Percentiles rank a stretch among this genome's conserved stretches.
phyloP scores from a whole-genome alignment of 1,140 invertebrate genomes.

The Solenopsis invicta region DNA sequence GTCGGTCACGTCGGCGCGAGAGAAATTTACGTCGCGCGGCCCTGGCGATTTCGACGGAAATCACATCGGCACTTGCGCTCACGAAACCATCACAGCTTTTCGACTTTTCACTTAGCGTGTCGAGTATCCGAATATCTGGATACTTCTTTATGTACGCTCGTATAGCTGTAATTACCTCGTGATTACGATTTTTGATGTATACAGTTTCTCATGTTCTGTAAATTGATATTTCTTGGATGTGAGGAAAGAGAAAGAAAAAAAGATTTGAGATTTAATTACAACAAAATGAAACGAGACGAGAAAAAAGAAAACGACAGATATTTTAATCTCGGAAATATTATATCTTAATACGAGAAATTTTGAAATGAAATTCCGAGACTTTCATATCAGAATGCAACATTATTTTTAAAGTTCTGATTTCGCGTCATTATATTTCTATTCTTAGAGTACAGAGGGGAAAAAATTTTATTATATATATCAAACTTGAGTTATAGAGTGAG shows the following conservation, averaged over 20 bases:
- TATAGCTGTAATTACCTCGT: constrained; percentile 2
- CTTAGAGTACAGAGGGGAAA: too few relatives aligned
- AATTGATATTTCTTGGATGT: constrained; percentile 7
- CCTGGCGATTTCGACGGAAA: constrained; percentile 30
- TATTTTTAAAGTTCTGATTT: too few relatives aligned
- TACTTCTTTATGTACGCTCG: not conserved
- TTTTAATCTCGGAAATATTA: too few relatives aligned
- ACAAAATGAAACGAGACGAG: not conserved
- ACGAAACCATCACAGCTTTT: constrained; percentile 17
- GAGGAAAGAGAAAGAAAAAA: too few relatives aligned
- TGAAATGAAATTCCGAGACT: too few relatives aligned
- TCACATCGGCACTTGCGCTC: constrained; percentile 23
- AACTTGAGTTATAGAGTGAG: too few relatives aligned
- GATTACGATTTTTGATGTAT: constrained; percentile 3
- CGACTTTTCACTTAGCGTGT: constrained; percentile 41
- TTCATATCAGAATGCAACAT: too few relatives aligned
- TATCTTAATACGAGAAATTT: too few relatives aligned
- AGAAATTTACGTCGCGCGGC: constrained; percentile 44
- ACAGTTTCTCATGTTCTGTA: not conserved
- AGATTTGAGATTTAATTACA: not conserved
- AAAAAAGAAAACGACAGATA: too few relatives aligned
- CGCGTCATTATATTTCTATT: too few relatives aligned
- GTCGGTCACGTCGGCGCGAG: constrained; percentile 35
- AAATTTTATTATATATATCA: too few relatives aligned
- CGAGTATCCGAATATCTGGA: constrained; percentile 1